These are phyloP conservation scores for Drepana arcuata DNA, from an alignment of 1,140 invertebrate genomes.

Conservation along the genomic window DNA sequence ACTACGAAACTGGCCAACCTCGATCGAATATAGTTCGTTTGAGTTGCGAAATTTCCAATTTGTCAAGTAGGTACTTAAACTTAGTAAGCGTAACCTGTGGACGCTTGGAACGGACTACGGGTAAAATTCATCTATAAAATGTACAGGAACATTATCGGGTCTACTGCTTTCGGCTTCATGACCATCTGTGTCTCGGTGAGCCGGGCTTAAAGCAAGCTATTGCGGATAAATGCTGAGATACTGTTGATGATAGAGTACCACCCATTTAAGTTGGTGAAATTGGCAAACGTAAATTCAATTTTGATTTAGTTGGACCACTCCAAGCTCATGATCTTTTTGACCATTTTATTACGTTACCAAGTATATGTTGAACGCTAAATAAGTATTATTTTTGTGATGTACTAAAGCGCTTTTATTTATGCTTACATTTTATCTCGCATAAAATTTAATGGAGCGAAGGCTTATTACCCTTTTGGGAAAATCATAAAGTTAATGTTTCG, in stretches of 20 bases:
- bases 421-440: too few relatives aligned
- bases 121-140: constrained; percentile 25
- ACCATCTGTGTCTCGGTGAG: constrained; percentile 39
- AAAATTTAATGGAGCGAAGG: too few relatives aligned
- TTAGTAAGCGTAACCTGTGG: constrained; percentile 14
- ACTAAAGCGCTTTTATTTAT: too few relatives aligned
- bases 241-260: constrained; percentile 39
- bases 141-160: constrained; percentile 32
- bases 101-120: constrained; percentile 8
- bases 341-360: too few relatives aligned
- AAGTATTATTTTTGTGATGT: too few relatives aligned
- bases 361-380: too few relatives aligned
- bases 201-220: constrained; percentile 25
- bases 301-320: too few relatives aligned
- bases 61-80: constrained; percentile 8
- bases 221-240: constrained; percentile 35
- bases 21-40: constrained; percentile 2
- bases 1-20: too few relatives aligned
- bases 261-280: constrained; percentile 32
- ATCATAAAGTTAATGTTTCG: constrained; percentile 13
- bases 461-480: constrained; percentile 9
- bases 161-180: constrained; percentile 13
- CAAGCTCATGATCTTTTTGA: too few relatives aligned
- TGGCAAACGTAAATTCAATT: too few relatives aligned
- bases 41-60: constrained; percentile 11